phyloP scores from a whole-genome alignment of 2,113 vertebrate genomes.

The Mandrillus leucophaeus region DNA sequence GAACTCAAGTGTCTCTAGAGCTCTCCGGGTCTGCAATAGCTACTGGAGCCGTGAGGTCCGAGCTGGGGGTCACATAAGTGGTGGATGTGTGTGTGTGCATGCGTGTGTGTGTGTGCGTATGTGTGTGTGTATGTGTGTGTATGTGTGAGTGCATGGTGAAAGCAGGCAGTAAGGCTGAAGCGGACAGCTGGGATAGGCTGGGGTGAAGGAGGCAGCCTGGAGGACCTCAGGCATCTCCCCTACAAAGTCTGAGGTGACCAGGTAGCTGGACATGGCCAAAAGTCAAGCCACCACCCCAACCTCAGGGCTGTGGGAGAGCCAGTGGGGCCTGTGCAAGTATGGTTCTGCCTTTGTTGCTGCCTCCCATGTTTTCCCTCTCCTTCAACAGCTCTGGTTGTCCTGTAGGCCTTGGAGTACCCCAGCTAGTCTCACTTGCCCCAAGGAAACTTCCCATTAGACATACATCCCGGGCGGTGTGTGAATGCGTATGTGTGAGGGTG shows the following conservation, averaged over 20 bases:
- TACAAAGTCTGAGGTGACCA: background rate
- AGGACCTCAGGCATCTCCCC: background rate
- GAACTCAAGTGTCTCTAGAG: conserved; percentile 82
- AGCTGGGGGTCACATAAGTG: background rate
- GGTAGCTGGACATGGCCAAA: background rate
- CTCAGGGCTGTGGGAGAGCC: background rate
- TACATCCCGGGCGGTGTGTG: background rate
- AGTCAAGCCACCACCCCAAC: background rate
- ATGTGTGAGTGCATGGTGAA: background rate
- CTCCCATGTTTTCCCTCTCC: background rate
- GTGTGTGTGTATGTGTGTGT: background rate
- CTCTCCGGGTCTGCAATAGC: conserved; percentile 88
- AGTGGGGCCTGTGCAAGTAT: background rate
- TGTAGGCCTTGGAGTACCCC: background rate
- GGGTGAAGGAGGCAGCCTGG: background rate
- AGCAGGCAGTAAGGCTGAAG: background rate
- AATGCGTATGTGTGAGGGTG: background rate
- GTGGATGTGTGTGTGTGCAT: background rate
- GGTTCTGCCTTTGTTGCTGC: background rate
- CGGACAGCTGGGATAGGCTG: background rate
- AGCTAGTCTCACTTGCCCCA: background rate
- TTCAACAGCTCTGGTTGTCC: background rate
- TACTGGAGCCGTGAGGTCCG: conserved; percentile 89
- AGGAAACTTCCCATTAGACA: conserved; percentile 1
- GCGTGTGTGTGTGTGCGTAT: background rate